Evolutionary conservation across 2,113 vertebrate species (phyloP), one percentile per base, ranked within the genome.

Genomic region (Todiramphus chloris): DNA sequence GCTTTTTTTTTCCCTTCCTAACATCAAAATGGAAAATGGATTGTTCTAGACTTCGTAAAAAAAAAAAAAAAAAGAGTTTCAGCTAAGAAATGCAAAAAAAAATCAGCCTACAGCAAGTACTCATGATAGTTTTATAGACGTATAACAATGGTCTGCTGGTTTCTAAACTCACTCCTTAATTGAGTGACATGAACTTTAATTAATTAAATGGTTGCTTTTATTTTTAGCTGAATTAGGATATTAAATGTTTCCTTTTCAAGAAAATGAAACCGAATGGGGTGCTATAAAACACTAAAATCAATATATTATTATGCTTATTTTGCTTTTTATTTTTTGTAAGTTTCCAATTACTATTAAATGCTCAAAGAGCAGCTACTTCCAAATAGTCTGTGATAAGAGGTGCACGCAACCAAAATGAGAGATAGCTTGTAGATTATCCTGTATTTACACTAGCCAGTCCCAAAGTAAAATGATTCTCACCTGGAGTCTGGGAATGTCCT

Each of bases 181-280:
- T 96, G 88, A 95, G 48, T 90, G 79, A 82, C 55, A 35, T 81
- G 90, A 94, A 83, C 59, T 95, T 94, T 74, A 94, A 94, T 96
- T 95, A 94, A 95, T 94, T 86, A 93, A 88, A 93, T 75, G 53
- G 27, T 82, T 89, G 25, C 14, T 82, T 90, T 83, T 95, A 78
- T 83, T 96, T 94, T 96, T 86, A 63, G 44, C 33, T 89, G 70
- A 93, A 93, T 91, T 92, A 73, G 35, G 63, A 50, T 93, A 89
- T 86, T 86, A 83, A 75, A 53, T 48, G 44, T 83, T 95, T 89
- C 33, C 6, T 72, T 94, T 64, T 51, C 64, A 90, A 70, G 88
- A 84, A 83, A 87, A 73, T 82, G 3, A 82, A 93, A 76, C 16
- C 27, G 81, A 43, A 53, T 80, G n/a, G 28, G 10, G 7, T 27